Evolutionary conservation across 2,797 vertebrate genomes (phyloP), one percentile per base, ranked within the genome.

Genomic region (Malurus splendens): DNA sequence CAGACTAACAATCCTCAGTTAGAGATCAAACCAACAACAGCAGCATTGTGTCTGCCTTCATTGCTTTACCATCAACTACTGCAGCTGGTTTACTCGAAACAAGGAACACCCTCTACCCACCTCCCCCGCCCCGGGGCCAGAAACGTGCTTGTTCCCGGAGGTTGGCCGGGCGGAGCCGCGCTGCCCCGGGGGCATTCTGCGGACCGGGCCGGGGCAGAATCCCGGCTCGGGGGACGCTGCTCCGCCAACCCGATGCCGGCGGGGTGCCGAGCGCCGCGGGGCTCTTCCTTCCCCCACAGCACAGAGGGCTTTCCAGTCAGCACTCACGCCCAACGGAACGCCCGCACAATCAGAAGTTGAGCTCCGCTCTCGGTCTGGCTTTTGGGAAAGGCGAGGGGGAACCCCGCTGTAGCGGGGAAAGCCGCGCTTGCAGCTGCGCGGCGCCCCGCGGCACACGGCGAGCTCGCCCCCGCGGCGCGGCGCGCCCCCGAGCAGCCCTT

Each of bases 11-110:
- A 97, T 96, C 97, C 97, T 89, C 96, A 96, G 97, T 96, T 97
- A 97, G 96, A 97, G 97, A 97, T 97, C 97, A 97, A 96, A 97
- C 97, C 97, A 98, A 98, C 98, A 99, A 98, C 98, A 97, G 98
- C 96, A 96, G 97, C 97, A 98, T 98, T 99, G 98, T 99, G 97
- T 96, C 97, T 97, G 95, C 96, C 96, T 95, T 90, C 96, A 89
- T 95, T 97, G 98, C 98, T 97, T 97, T 97, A 97, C 96, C 97
- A 97, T 97, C 97, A 97, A 97, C 96, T 96, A 97, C 97, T 94
- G 97, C 98, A 97, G 97, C 97, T 98, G 97, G 98, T 94, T 97
- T 92, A 94, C 93, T 95, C 95, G 92, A 89, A 96, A 97, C 96
- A 96, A 96, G 96, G 95, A 95, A 92, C 95, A 95, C 94, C 94